Evolutionary conservation across 2,113 vertebrate genomes (phyloP).

Genomic region (Oenanthe melanoleuca): DNA sequence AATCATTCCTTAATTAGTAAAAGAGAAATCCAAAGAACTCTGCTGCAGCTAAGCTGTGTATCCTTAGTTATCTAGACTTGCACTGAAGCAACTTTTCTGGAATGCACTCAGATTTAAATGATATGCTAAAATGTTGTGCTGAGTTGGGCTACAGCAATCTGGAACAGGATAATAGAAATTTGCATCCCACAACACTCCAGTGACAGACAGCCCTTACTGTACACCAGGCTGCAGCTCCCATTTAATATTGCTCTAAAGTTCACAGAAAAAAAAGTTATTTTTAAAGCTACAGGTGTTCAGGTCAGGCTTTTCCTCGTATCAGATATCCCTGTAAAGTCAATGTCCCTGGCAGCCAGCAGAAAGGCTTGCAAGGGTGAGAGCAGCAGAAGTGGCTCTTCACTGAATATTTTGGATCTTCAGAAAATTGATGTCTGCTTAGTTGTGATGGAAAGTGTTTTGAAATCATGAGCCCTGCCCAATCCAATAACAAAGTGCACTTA

Average conservation of each 20-base stretch:
- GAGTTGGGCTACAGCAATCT: background rate
- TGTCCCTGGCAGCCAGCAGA: background rate
- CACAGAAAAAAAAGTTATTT: rapidly evolving
- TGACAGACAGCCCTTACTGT: rapidly evolving
- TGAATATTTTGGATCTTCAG: background rate
- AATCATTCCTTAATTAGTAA: background rate
- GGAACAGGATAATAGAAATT: background rate
- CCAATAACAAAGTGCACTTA: background rate
- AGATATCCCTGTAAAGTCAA: background rate
- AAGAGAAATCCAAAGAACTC: background rate
- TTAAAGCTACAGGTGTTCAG: background rate
- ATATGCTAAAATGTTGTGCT: background rate
- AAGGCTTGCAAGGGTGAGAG: background rate
- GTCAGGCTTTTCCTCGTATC: background rate
- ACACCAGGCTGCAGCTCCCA: background rate
- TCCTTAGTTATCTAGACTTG: background rate
- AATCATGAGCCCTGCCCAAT: background rate
- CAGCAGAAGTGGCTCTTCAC: background rate
- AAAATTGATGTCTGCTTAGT: background rate
- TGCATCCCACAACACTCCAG: background rate
- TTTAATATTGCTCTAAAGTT: background rate
- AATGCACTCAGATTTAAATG: background rate
- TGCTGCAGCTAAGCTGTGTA: background rate
- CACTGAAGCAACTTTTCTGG: background rate
- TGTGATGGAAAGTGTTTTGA: background rate